These are phyloP conservation scores for Oscheius sp. DNA, from an alignment of 2,888 invertebrate species.

Conservation along the genomic window DNA sequence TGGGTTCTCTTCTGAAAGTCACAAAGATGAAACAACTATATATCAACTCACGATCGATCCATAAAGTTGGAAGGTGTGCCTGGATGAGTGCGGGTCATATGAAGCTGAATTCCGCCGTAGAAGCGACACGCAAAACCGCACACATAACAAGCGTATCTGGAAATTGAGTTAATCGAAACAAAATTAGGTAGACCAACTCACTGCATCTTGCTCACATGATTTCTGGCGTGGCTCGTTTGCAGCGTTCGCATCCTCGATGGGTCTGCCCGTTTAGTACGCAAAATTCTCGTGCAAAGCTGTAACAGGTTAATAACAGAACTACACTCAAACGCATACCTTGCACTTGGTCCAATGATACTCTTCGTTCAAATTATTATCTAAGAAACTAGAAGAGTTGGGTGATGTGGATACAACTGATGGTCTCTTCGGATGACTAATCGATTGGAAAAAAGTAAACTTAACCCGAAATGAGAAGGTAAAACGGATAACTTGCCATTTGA, in stretches of 20 bases:
- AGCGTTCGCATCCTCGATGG: slow-evolving; percentile 5
- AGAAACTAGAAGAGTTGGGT: too few species aligned
- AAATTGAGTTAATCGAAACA: background rate
- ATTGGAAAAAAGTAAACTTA: too few species aligned
- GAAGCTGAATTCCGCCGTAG: slow-evolving; percentile 9
- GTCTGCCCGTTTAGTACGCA: background rate
- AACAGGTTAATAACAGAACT: background rate
- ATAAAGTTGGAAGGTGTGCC: background rate
- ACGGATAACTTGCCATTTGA: too few species aligned
- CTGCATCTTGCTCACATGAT: background rate
- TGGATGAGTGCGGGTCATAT: slow-evolving; percentile 3
- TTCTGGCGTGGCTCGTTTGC: slow-evolving; percentile 13
- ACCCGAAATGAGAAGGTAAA: too few species aligned
- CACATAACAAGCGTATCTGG: background rate
- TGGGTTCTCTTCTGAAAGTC: background rate
- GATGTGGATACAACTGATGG: too few species aligned
- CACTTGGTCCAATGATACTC: slow-evolving; percentile 15
- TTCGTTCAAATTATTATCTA: background rate
- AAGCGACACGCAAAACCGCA: slow-evolving; percentile 4
- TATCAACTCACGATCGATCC: background rate
- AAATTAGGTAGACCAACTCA: background rate
- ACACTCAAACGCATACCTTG: background rate
- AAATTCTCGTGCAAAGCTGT: slow-evolving; percentile 11
- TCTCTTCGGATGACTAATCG: too few species aligned
- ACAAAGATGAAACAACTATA: background rate